Evolutionary conservation across 2,888 invertebrate species (phyloP), one percentile per base, ranked within the genome.

Genomic region (Xylophagus ater): DNA sequence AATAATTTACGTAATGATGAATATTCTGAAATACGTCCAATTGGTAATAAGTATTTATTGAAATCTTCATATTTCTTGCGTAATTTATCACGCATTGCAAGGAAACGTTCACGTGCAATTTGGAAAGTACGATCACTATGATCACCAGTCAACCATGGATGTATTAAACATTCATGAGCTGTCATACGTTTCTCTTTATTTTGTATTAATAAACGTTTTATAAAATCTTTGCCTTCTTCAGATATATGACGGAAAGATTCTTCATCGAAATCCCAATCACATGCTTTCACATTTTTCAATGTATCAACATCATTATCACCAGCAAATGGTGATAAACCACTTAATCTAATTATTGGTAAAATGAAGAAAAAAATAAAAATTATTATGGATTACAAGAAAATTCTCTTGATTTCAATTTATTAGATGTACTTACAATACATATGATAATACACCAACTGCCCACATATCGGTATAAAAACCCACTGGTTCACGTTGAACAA

Each of bases 381-480:
- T 7, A 9, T 9, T 9, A 21, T 21, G 6, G 9, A 21, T 21
- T 7, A 21, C 6, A 21, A 9, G 9, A 21, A 12, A 32, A 3
- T n/a, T 32, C 3, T 32, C n/a, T 25, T 6, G 25, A 10, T 25
- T 12, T 25, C 23, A 10, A 10, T 10, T 8, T 10, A 23, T 10
- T 23, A 23, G 10, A 23, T 36, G 40, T 54, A 81, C 89, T 85
- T 69, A 92, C 83, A 99, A 71, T 26, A 98, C 96, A 60, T 99
- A 99, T 12, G 89, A 81, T n/a, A 99, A 73, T 2, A 98, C 98
- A 56, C 98, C 98, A 21, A 94, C 85, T 23, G 97, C 96, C 98
- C 98, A 99, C 98, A 99, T 99, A 62, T 99, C 98, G 0, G 98
- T 99, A 69, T 97, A 98, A 73, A 98, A 99, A 39, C 98, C 98